Percentiles rank a stretch among this genome's conserved stretches.
Conservation (phyloP, 2,797 vertebrate genomes). For the Mormyrus proboscirostris region DNA sequence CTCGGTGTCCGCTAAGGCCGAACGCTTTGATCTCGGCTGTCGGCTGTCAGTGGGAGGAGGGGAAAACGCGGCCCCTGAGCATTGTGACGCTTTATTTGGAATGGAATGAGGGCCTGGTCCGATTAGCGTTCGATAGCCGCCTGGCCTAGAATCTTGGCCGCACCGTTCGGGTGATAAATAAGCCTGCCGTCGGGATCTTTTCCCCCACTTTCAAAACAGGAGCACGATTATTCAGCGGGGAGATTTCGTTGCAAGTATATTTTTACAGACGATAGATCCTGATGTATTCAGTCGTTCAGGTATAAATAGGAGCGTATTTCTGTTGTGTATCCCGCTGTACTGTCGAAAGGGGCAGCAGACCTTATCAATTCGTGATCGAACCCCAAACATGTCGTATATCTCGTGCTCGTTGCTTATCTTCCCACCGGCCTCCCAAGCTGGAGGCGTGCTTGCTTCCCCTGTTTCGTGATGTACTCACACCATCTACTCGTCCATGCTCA, state of each 20-base stretch:
- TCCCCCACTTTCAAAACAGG: neutral
- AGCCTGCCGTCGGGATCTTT: neutral
- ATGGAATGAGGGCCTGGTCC: slow-evolving; percentile 50
- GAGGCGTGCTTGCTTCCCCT: neutral
- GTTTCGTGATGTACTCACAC: neutral
- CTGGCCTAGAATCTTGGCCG: neutral
- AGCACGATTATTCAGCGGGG: neutral
- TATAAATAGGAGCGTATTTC: neutral
- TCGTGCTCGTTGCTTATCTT: neutral
- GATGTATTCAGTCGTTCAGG: neutral
- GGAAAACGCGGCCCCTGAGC: slow-evolving; percentile 35
- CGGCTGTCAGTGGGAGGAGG: slow-evolving; percentile 45
- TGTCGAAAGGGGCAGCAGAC: neutral
- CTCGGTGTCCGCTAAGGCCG: slow-evolving; percentile 16
- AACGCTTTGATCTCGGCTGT: slow-evolving; percentile 37
- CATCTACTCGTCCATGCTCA: neutral
- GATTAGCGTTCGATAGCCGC: neutral
- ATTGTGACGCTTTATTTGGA: slow-evolving; percentile 48
- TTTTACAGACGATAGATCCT: neutral
- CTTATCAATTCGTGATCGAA: neutral
- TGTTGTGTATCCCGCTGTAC: neutral
- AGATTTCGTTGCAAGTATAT: neutral
- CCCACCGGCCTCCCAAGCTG: neutral
- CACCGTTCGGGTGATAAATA: neutral
- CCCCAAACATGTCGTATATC: neutral